Evolutionary conservation across 2,113 vertebrate species (phyloP).

Genomic region (Lamprotornis superbus): DNA sequence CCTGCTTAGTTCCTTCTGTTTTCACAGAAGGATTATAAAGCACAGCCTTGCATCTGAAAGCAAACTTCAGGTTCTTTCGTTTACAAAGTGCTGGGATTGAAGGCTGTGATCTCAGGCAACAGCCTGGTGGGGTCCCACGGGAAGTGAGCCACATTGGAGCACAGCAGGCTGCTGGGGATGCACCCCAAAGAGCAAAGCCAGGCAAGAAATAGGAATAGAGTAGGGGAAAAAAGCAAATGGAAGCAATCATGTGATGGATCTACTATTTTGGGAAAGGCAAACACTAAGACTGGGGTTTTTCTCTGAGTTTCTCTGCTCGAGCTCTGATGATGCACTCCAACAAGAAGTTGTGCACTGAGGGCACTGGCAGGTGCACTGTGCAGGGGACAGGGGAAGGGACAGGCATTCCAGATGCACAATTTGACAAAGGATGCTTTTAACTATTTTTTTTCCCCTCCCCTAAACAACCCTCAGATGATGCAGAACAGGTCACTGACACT

Average conservation of each 20-base stretch:
- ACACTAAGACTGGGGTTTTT: not conserved
- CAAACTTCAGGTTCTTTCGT: not conserved
- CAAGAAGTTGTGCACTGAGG: not conserved
- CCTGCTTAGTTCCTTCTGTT: not conserved
- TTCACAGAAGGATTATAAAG: not conserved
- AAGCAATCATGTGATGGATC: not conserved
- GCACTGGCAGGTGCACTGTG: not conserved
- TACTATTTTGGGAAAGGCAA: not conserved
- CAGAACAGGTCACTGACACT: not conserved
- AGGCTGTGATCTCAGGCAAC: fast-evolving
- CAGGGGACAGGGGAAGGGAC: fast-evolving
- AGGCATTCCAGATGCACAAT: not conserved
- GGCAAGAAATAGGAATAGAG: not conserved
- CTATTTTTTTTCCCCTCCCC: fast-evolving
- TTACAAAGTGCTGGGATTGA: fast-evolving
- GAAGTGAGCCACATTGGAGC: fast-evolving
- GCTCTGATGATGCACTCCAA: not conserved
- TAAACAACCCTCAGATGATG: not conserved
- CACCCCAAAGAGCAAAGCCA: not conserved
- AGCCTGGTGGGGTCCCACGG: not conserved
- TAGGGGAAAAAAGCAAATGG: not conserved
- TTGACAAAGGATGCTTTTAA: not conserved
- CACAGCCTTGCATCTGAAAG: not conserved
- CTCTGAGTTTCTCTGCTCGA: not conserved
- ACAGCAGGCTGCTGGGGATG: not conserved